These are phyloP conservation scores for Ophioninae sp. DNA, from an alignment of 2,888 invertebrate species.

Conservation along the genomic window DNA sequence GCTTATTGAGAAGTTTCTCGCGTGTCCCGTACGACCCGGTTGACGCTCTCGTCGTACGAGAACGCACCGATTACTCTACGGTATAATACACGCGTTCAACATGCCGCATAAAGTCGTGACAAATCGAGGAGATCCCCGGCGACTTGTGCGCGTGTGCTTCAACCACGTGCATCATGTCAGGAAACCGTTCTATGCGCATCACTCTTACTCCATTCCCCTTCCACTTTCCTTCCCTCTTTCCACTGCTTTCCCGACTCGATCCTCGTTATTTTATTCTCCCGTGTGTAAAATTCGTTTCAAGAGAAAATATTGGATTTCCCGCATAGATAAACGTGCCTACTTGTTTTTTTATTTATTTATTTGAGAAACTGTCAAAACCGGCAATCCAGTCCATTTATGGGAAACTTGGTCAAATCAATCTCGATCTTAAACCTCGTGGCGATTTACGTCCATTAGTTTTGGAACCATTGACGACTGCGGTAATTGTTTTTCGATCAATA, in stretches of 20 bases:
- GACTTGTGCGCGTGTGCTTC: not conserved
- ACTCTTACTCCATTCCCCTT: no score
- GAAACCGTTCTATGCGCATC: not conserved
- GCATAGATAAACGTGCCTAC: no score
- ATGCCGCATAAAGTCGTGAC: conserved; percentile 46
- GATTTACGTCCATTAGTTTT: no score
- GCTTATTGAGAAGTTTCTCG: conserved; percentile 50
- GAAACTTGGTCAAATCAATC: no score
- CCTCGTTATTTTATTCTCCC: not conserved
- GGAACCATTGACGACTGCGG: no score
- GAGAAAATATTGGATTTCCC: not conserved
- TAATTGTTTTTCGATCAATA: no score
- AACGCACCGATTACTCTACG: conserved; percentile 45
- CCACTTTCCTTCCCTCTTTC: not conserved
- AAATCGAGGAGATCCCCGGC: conserved; percentile 42
- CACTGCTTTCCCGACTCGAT: not conserved
- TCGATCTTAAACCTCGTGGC: no score
- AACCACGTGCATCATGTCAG: conserved; percentile 3
- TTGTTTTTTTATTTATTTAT: no score
- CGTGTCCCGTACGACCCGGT: conserved; percentile 22
- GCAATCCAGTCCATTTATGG: no score
- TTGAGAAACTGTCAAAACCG: no score
- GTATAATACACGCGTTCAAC: conserved; percentile 31
- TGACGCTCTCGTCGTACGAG: conserved; percentile 25
- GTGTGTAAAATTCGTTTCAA: not conserved